These are phyloP conservation scores for Amphipoea oculea DNA, from an alignment of 2,888 invertebrate species.

Conservation along the genomic window DNA sequence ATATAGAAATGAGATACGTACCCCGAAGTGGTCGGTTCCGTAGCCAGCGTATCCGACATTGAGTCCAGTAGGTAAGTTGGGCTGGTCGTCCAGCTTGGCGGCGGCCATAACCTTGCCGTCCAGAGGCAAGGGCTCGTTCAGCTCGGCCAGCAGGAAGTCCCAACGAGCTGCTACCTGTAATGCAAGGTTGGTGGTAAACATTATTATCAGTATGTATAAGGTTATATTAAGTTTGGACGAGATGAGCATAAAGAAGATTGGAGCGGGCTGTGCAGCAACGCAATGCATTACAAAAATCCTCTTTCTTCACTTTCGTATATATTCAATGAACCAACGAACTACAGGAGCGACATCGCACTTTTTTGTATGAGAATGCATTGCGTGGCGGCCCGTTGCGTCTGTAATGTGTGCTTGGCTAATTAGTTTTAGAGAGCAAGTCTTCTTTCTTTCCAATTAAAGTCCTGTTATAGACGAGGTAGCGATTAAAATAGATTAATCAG, in stretches of 20 bases:
- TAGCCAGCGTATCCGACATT: slow-evolving; percentile 83
- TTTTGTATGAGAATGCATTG: neutral
- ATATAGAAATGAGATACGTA: slow-evolving; percentile 63
- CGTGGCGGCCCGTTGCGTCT: neutral
- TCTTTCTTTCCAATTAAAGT: neutral
- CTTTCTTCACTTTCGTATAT: neutral
- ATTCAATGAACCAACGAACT: neutral
- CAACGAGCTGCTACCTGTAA: slow-evolving; percentile 84
- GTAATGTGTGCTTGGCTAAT: neutral
- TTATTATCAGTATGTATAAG: neutral
- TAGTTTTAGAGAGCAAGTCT: neutral
- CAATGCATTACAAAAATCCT: neutral
- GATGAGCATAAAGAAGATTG: neutral
- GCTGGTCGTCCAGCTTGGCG: slow-evolving; percentile 75
- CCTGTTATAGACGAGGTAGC: neutral
- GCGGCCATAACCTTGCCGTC: slow-evolving; percentile 79
- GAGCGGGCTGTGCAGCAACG: too few relatives aligned
- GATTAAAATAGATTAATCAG: neutral
- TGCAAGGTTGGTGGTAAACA: slow-evolving; percentile 6
- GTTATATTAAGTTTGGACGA: neutral
- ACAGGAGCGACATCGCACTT: too few relatives aligned
- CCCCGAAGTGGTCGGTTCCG: slow-evolving; percentile 85
- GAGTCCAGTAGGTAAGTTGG: slow-evolving; percentile 65
- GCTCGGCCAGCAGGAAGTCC: slow-evolving; percentile 85
- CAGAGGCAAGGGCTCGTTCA: slow-evolving; percentile 80